Base-by-base conservation (phyloP, 1,140 invertebrate genomes). In the Dendroctonus valens region DNA sequence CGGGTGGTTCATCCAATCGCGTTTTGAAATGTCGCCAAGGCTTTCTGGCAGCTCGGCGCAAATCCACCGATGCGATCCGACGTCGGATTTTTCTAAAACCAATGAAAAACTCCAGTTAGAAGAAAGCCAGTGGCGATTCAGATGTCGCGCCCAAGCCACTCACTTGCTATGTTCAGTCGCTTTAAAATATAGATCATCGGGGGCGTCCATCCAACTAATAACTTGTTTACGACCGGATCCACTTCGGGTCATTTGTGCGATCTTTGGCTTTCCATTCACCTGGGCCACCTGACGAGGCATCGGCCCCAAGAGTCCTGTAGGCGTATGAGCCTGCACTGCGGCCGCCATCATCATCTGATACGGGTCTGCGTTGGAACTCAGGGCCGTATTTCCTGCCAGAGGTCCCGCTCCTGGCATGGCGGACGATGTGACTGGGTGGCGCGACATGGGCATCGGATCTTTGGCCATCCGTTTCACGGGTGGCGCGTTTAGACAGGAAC, bases 191-290 rank as follows among this genome's bases (percentile, higher is more conserved):
- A 97, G 90, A 82, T 98, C 95, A 80, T 98, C 95, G 5, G 95
- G 95, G 51, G 95, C 95, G 81, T 98, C 95, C 88, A 96, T 94
- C 94, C 94, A 97, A 75, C 93, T 96, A 74, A 97, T 94, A 51
- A 96, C 92, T 82, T 94, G 93, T 75, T 94, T 93, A 11, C 91
- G 85, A 6, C 86, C 86, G 9, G 77, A 85, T 71, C 79, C 83
- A 72, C 74, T 82, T 77, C 80, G 82, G 52, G 83, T 87, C 82
- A 86, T 86, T 70, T 86, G 85, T 54, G 87, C 84, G 66, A 87
- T 86, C 73, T 90, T 90, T 59, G 89, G 87, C 76, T 91, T 88
- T 50, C 62, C 86, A 76, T 88, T 88, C 69, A 87, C 85, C 75
- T 87, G 86, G 53, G 83, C 78, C 64, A 84, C 82, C 79, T 87